Conservation (phyloP, 2,888 invertebrate species). For the Cheilosia pagana region DNA sequence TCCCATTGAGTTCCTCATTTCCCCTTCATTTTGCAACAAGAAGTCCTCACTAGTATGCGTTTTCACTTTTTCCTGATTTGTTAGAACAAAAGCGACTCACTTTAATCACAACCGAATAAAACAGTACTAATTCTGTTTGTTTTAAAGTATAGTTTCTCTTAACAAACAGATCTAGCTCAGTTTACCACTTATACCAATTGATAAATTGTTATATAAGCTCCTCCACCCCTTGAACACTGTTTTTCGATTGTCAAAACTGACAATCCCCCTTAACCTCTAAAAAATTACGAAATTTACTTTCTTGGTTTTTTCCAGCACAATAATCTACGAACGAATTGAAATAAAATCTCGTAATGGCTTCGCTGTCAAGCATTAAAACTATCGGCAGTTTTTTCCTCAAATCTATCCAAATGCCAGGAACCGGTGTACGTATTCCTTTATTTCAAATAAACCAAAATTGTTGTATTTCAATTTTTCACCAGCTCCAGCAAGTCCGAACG, state of each 20-base stretch:
- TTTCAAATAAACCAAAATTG: background rate
- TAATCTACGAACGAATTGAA: background rate
- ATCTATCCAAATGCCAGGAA: slow-evolving; percentile 79
- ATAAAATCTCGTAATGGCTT: slow-evolving; percentile 77
- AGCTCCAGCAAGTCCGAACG: slow-evolving; percentile 89
- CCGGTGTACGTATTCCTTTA: slow-evolving; percentile 77
- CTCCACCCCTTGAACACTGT: background rate
- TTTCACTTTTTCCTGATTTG: too few relatives aligned
- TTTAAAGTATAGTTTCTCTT: too few relatives aligned
- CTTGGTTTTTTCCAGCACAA: background rate
- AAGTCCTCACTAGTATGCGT: too few relatives aligned
- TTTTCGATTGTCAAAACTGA: slow-evolving; percentile 12
- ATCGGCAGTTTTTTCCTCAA: slow-evolving; percentile 78
- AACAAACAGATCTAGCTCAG: background rate
- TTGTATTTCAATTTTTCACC: slow-evolving; percentile 66
- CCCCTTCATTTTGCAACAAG: too few relatives aligned
- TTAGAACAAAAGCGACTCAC: too few relatives aligned
- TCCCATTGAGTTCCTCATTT: too few relatives aligned
- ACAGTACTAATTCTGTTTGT: too few relatives aligned
- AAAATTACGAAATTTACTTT: slow-evolving; percentile 56
- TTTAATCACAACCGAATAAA: too few relatives aligned
- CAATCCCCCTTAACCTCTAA: slow-evolving; percentile 15
- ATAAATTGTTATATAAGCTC: slow-evolving; percentile 5
- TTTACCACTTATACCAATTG: slow-evolving; percentile 35
- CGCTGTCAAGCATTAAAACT: slow-evolving; percentile 74